Evolutionary conservation across 2,888 invertebrate species (phyloP), one percentile per base, ranked within the genome.

Genomic region (Ametastegia equiseti): DNA sequence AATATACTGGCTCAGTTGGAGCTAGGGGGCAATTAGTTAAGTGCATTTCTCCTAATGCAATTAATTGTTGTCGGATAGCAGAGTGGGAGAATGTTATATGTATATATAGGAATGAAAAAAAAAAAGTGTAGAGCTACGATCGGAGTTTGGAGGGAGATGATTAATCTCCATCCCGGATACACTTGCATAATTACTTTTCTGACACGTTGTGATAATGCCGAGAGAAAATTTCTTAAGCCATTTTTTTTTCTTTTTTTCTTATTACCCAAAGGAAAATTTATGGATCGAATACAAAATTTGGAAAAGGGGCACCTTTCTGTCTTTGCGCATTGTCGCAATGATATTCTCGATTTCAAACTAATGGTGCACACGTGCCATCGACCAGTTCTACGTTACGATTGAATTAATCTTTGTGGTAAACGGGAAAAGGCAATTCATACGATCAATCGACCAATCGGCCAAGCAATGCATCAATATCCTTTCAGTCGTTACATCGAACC

Each of bases 381-480:
- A 67, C 11, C 45, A 9, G 36, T n/a, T n/a, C 19, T 23, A 15
- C 45, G 27, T 47, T 45, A 23, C 45, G 71, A 54, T 75, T 36
- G 23, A 75, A 75, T 54, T 75, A 75, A 75, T 54, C 73, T 73
- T 73, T 19, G 47, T 45, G 73, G 30, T 50, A 36, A 45, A 50
- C 73, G 15, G 50, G 50, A 50, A 67, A 67, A 67, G 65, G 36
- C 65, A 67, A 50, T 71, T 71, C 69, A 45, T 45, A 45, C 27
- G 50, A 36, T 54, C 50, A 54, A 75, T 86, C 86, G 84, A 75
- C 75, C 50, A 54, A 75, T 86, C 86, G 84, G 69, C 81, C 67
- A 73, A 7, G 81, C 85, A 79, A 86, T 86, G 85, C 85, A 84
- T 86, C 86, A 84, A 86, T 86, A 86, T 86, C 86, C 85, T 86